Conservation (phyloP, 2,888 invertebrate species). For the Agriopis leucophaearia region DNA sequence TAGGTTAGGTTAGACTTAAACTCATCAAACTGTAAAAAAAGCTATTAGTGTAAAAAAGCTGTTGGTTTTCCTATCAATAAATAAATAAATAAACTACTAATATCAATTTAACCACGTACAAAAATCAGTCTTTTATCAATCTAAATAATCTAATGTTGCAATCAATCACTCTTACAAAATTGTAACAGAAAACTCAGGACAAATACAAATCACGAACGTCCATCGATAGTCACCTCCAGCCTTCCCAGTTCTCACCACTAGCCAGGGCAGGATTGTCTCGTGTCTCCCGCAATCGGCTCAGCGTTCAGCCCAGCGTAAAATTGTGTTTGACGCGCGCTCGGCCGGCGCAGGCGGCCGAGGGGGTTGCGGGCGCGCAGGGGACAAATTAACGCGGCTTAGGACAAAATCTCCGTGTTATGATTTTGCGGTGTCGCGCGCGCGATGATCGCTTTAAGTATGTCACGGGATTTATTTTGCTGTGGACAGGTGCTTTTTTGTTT, state of each 20-base stretch:
- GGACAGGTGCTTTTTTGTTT: constrained; percentile 59
- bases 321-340: constrained; percentile 84
- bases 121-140: no score
- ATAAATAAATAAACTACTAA: no score
- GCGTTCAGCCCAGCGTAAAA: constrained; percentile 80
- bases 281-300: constrained; percentile 85
- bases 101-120: no score
- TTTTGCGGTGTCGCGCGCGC: constrained; percentile 59
- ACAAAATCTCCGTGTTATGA: constrained; percentile 83
- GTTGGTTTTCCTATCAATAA: no score
- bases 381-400: constrained; percentile 80
- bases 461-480: constrained; percentile 56
- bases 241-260: constrained; percentile 27
- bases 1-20: no score
- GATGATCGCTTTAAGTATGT: constrained; percentile 77
- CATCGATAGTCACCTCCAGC: constrained; percentile 53
- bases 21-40: no score
- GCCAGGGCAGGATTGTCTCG: constrained; percentile 75
- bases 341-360: constrained; percentile 43
- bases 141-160: no score
- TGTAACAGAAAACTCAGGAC: background rate
- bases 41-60: no score
- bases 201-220: background rate
- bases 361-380: constrained; percentile 41
- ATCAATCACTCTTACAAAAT: no score